Conservation (phyloP, 1,140 invertebrate species). For the Grapholita molesta region DNA sequence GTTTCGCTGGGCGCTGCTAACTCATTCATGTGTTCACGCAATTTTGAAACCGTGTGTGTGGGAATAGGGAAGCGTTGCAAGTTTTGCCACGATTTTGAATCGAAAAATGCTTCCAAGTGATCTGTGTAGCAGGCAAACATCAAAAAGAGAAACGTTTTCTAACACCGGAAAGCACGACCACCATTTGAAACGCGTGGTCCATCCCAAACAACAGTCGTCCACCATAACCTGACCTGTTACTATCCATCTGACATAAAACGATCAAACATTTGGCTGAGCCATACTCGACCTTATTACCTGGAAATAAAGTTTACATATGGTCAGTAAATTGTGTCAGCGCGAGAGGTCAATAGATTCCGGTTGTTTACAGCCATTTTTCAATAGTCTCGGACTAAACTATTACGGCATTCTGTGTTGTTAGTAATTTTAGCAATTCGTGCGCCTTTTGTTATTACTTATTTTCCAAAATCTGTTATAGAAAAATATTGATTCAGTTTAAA, state of each 20-base stretch:
- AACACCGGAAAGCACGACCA: constrained; percentile 45
- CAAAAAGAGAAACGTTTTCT: constrained; percentile 44
- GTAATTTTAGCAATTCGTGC: neutral
- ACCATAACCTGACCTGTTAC: constrained; percentile 18
- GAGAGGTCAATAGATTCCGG: neutral
- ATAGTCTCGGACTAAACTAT: neutral
- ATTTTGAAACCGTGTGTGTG: too few relatives aligned
- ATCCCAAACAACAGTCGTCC: constrained; percentile 32
- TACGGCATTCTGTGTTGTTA: neutral
- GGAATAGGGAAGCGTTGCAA: too few relatives aligned
- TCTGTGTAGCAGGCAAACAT: constrained; percentile 41
- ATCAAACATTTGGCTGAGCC: neutral
- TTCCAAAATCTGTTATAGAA: neutral
- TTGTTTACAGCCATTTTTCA: neutral
- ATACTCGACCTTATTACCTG: too few relatives aligned
- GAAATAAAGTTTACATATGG: neutral
- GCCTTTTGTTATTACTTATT: neutral
- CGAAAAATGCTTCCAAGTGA: too few relatives aligned
- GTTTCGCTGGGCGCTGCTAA: too few relatives aligned
- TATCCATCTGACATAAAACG: neutral
- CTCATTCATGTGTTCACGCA: too few relatives aligned
- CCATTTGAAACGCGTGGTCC: constrained; percentile 38
- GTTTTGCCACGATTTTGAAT: too few relatives aligned
- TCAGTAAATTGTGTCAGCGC: neutral
- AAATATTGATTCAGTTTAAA: neutral